Evolutionary conservation across 2,888 invertebrate genomes (phyloP), one percentile per base, ranked within the genome.

Genomic region (Ennomos quercinarius): DNA sequence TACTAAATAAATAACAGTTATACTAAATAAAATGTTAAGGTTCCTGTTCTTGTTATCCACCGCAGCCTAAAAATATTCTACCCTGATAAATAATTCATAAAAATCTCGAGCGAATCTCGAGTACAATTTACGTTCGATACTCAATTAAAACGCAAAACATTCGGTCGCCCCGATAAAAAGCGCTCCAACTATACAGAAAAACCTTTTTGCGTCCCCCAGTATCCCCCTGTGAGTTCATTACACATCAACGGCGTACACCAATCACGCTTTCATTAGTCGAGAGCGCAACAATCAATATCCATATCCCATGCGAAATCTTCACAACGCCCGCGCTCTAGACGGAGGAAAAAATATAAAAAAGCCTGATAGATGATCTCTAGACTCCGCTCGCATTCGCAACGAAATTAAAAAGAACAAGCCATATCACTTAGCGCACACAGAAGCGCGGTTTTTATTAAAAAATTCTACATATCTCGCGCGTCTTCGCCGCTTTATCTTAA

Each of bases 401-500:
- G 86, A 91, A 92, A 92, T 91, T 91, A 91, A 92, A 91, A 92
- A 90, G 91, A 91, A 91, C 91, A 91, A 89, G 91, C 82, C 91
- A 91, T 91, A 92, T 91, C 91, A 92, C 91, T 91, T 91, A 91
- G 90, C 86, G 90, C 90, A 91, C 91, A 91, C 91, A 87, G 87
- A 83, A 81, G 86, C 89, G 87, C 76, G 83, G 85, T 91, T 87
- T 91, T 90, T 88, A 89, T 89, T 87, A 91, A 91, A 91, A 61
- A 91, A 87, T 86, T 88, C 91, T 91, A 91, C 91, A 92, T 91
- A 91, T 92, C 91, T 88, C 83, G 83, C 86, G 86, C 86, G 86
- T 89, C 88, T 89, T 88, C 83, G 76, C 80, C 78, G 82, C 81
- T 83, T 84, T 86, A 86, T 86, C 87, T 87, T 83, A 84, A 80